Percentiles rank a stretch among this genome's conserved stretches.
These are phyloP conservation scores for Drosophila santomea DNA, from an alignment of 1,140 invertebrate species.

Conservation along the genomic window DNA sequence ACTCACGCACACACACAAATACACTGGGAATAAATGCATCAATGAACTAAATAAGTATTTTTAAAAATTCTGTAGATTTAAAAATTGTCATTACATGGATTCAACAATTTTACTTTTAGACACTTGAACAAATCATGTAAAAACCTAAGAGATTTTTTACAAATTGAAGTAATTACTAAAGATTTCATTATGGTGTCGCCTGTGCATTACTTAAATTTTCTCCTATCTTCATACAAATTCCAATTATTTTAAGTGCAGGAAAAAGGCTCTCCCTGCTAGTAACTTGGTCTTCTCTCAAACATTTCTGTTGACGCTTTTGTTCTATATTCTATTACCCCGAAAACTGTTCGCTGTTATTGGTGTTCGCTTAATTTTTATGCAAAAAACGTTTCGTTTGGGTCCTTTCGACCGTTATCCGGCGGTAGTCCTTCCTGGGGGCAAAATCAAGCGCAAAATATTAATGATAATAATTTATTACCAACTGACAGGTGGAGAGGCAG, in stretches of 20 bases:
- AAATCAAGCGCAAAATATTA: constrained; percentile 77
- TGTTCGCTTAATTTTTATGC: constrained; percentile 68
- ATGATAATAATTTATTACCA: constrained; percentile 77
- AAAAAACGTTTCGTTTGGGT: constrained; percentile 60
- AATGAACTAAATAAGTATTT: no score
- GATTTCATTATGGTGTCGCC: background rate
- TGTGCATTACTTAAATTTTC: no score
- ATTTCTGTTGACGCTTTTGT: constrained; percentile 72
- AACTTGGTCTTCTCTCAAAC: constrained; percentile 53
- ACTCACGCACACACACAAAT: constrained; percentile 52
- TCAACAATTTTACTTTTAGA: no score
- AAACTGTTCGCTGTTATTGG: constrained; percentile 15
- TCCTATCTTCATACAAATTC: background rate
- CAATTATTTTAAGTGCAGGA: background rate
- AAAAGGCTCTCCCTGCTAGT: constrained; percentile 3
- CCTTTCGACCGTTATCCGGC: constrained; percentile 21
- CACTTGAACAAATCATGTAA: background rate
- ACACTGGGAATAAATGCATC: background rate
- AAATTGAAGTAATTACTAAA: background rate
- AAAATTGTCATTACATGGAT: no score
- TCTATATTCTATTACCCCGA: constrained; percentile 64
- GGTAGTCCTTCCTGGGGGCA: constrained; percentile 36
- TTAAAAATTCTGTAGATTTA: background rate
- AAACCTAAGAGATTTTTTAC: background rate
- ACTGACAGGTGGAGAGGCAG: constrained; percentile 58